Base-by-base conservation (phyloP, 2,888 invertebrate species). In the Mesochorus sp. region DNA sequence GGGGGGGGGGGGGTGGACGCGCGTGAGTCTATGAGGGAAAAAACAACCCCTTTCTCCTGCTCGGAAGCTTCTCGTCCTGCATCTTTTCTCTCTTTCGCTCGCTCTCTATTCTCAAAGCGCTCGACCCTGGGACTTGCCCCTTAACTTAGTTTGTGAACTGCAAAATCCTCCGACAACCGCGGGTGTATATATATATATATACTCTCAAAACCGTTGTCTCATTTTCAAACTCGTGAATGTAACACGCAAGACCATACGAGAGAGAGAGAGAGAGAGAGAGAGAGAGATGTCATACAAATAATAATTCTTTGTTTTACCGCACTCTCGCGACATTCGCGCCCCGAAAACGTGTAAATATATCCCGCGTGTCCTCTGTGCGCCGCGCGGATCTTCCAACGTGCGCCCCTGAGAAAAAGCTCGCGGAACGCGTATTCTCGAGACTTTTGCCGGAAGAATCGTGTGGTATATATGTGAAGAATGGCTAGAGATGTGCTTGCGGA, bases 111-210 rank as follows among this genome's bases (percentile, higher is more conserved):
- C 39, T 47, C 76, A 39, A 24, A 66, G 49, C 34, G 76, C 70
- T 59, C 75, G 70, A 76, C 53, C 66, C 57, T 57, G 82, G 81
- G 83, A 86, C 85, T 87, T 85, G 77, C 73, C 86, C 85, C 88
- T 86, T 88, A 89, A 89, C 89, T 89, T 88, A 88, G 88, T 89
- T 89, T 90, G 88, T 87, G 88, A 88, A 89, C 88, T 89, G 88
- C 85, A 88, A 88, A 90, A 89, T 89, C 89, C 89, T 88, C 85
- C 84, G 86, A 84, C 86, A 85, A n/a, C n/a, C 85, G 87, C 68
- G n/a, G n/a, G n/a, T n/a, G n/a, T n/a, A n/a, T n/a, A n/a, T n/a
- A n/a, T n/a, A n/a, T n/a, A n/a, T 51, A 70, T 59, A 70, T 26
- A 73, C 77, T 64, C 47, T 24, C 51, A 53, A 2, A 61, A 26